phyloP scores from a whole-genome alignment of 2,797 vertebrate species.

The Arrhamphus sclerolepis region DNA sequence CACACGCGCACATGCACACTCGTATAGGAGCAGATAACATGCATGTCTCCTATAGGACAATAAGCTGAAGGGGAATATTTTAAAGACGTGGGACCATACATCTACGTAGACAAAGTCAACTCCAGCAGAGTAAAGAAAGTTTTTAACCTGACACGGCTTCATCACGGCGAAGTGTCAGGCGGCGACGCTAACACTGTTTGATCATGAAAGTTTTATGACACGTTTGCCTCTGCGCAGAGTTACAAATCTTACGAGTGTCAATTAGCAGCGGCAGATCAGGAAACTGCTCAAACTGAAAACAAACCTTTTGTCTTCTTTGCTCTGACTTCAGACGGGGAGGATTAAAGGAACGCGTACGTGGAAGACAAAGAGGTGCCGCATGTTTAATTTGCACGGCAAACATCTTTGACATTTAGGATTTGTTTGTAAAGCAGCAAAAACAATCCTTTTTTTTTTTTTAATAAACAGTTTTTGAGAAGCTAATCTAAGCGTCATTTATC shows the following conservation, averaged over 20 bases:
- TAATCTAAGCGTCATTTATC: constrained; percentile 38
- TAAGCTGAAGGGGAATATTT: no score
- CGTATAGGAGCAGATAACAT: no score
- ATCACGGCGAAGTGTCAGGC: constrained; percentile 38
- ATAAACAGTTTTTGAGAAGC: constrained; percentile 13
- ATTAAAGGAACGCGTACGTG: constrained; percentile 58
- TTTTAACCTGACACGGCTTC: constrained; percentile 27
- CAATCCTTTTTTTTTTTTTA: constrained; percentile 15
- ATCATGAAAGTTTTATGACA: constrained; percentile 72
- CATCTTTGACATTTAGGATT: constrained; percentile 60
- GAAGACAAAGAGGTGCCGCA: constrained; percentile 50
- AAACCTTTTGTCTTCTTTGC: constrained; percentile 64
- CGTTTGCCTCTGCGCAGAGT: constrained; percentile 57
- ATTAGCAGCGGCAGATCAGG: constrained; percentile 70
- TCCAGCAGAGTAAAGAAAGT: constrained; percentile 24
- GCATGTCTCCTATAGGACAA: no score
- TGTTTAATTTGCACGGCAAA: constrained; percentile 59
- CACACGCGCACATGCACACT: constrained; percentile 6
- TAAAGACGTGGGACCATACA: no score
- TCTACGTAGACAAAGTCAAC: neutral
- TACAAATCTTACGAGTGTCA: constrained; percentile 67
- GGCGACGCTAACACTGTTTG: constrained; percentile 54
- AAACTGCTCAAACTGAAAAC: constrained; percentile 63
- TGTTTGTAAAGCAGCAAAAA: constrained; percentile 49
- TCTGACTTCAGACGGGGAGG: constrained; percentile 53